These are phyloP conservation scores for Drosophila cardini DNA, from an alignment of 1,140 invertebrate genomes.

Conservation along the genomic window DNA sequence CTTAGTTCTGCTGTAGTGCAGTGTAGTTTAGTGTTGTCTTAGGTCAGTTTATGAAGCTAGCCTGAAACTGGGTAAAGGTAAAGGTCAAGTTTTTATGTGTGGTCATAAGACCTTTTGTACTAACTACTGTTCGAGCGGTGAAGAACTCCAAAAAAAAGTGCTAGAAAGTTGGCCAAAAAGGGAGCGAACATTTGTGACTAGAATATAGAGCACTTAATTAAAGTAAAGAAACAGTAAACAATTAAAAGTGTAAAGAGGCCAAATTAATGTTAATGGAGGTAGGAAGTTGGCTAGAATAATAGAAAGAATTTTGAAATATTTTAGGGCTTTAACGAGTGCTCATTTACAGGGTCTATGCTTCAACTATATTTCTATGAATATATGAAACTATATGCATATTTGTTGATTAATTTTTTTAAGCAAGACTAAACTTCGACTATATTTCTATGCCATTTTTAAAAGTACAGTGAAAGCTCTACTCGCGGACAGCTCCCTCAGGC, in stretches of 20 bases:
- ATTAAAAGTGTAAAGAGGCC: not conserved
- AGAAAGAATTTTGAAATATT: no score
- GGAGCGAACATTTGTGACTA: not conserved
- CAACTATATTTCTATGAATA: no score
- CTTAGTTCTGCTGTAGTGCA: conserved; percentile 32
- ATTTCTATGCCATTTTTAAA: no score
- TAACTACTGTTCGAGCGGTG: not conserved
- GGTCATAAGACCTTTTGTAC: not conserved
- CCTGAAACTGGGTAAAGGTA: conserved; percentile 25
- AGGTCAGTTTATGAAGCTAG: conserved; percentile 57
- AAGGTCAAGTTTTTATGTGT: conserved; percentile 34
- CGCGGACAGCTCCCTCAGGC: no score
- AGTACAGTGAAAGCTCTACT: no score
- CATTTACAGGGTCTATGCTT: not conserved
- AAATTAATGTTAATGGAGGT: not conserved
- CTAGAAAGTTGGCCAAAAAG: conserved; percentile 14
- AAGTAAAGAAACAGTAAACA: not conserved
- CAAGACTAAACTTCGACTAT: no score
- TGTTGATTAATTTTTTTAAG: no score
- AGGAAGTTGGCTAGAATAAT: no score
- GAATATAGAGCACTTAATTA: conserved; percentile 1
- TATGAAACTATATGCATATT: no score
- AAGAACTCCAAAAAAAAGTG: not conserved
- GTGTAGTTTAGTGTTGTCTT: conserved; percentile 37
- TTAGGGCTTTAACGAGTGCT: no score